phyloP scores from a whole-genome alignment of 2,113 vertebrate species.

The Haplochromis burtoni region DNA sequence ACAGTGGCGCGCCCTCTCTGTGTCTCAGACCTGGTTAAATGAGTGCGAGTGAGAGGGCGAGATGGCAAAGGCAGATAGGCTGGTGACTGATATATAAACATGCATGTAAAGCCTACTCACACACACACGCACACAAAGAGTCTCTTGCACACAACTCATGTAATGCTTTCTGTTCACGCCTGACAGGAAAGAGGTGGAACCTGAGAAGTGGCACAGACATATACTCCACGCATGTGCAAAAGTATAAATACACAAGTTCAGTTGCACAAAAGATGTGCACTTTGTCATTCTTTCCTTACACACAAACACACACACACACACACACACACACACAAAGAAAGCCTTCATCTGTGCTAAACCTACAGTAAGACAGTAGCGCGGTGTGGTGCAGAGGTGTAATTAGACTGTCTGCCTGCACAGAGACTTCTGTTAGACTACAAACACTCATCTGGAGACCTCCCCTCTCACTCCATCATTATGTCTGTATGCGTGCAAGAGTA shows the following conservation, averaged over 20 bases:
- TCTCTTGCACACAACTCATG: neutral
- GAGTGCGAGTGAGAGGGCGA: neutral
- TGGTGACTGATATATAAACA: conserved; percentile 37
- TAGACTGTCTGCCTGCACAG: conserved; percentile 53
- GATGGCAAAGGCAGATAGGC: conserved; percentile 16
- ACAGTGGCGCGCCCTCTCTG: neutral
- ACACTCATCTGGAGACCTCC: conserved; percentile 33
- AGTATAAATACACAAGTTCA: neutral
- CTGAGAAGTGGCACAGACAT: neutral
- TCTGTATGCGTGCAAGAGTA: neutral
- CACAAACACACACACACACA: neutral
- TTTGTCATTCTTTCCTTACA: neutral
- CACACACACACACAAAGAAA: conserved; percentile 21
- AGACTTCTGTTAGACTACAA: conserved; percentile 43
- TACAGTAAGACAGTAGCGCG: conserved; percentile 43
- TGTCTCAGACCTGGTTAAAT: neutral
- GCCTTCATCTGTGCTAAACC: conserved; percentile 31
- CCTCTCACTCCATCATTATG: conserved; percentile 38
- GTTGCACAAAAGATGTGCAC: neutral
- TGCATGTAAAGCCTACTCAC: neutral
- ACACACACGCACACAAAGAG: neutral
- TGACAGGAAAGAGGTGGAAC: neutral
- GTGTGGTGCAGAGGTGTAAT: conserved; percentile 51
- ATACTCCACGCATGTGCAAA: neutral
- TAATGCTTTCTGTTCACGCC: neutral